Base-by-base conservation (phyloP, 2,113 vertebrate genomes). In the Zosterops japonicus region DNA sequence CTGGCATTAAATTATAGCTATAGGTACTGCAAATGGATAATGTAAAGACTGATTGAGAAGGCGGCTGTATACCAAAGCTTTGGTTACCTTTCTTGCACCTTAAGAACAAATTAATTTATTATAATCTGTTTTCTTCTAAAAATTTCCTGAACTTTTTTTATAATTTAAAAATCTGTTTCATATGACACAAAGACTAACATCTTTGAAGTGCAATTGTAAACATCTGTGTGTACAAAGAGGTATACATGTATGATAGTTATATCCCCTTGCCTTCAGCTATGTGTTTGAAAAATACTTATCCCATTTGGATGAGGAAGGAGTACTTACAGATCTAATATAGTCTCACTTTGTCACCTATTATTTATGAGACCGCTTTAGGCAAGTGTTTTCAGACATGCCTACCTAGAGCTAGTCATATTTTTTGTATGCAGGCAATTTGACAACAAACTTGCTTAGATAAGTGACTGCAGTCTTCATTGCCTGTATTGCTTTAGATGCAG, bases 381-480 rank as follows among this genome's bases (percentile, higher is more conserved):
- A 92, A 88, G 36, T 79, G 76, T 88, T 93, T 92, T 94, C 83
- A 92, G 61, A 87, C 29, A 74, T 42, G 76, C 46, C 56, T 90
- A 78, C 44, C 57, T 67, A 67, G 9, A 87, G 4, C 41, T 82
- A 60, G 35, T 89, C 5, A 10, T 90, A 76, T 64, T 87, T 90
- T 72, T 87, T 72, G 52, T 47, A 53, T 27, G 28, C 42, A 36
- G 60, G 71, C 70, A 88, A 42, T 46, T 35, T 95, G 90, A 83
- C 60, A 91, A 56, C 36, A 89, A 31, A 24, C 36, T 78, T 70
- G 53, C 60, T 89, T 50, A 72, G 60, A 46, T 87, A 87, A 89
- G 60, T 61, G 29, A 47, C 55, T 77, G 27, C 33, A 78, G 46
- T 65, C 44, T 89, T 64, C 29, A 60, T 44, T 63, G 12, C 23